A percentile compares a stretch with the other conserved stretches of the same genome.
These are phyloP conservation scores for Drosophila orena DNA, from an alignment of 1,140 invertebrate species.

Conservation along the genomic window DNA sequence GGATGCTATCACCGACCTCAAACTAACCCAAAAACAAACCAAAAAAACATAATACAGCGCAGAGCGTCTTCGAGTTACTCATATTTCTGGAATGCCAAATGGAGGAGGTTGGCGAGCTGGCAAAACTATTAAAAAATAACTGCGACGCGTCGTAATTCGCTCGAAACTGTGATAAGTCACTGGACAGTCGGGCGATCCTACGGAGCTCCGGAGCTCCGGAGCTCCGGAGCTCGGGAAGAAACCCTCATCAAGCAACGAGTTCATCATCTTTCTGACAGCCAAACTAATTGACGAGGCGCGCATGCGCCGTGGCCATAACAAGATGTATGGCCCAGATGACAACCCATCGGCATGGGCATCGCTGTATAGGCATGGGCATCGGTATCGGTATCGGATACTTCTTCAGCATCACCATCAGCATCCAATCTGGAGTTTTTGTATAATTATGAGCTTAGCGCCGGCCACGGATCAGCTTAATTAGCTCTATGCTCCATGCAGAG, in stretches of 20 bases:
- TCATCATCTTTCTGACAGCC: slow-evolving; percentile 85
- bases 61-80: slow-evolving; percentile 51
- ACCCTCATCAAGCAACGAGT: slow-evolving; percentile 84
- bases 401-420: slow-evolving; percentile 16
- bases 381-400: slow-evolving; percentile 11
- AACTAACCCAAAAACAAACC: slow-evolving; percentile 60
- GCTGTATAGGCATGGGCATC: slow-evolving; percentile 16
- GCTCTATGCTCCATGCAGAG: slow-evolving; percentile 54
- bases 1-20: slow-evolving; percentile 66
- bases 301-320: slow-evolving; percentile 76
- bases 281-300: slow-evolving; percentile 84
- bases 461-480: slow-evolving; percentile 68
- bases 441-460: slow-evolving; percentile 84
- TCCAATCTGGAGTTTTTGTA: slow-evolving; percentile 56
- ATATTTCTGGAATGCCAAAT: slow-evolving; percentile 73
- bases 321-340: slow-evolving; percentile 80
- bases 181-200: slow-evolving; percentile 55
- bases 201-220: too few relatives aligned
- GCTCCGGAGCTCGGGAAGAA: slow-evolving; percentile 30
- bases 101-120: slow-evolving; percentile 32
- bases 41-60: slow-evolving; percentile 33
- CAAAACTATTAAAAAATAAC: slow-evolving; percentile 76
- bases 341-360: slow-evolving; percentile 48
- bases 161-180: slow-evolving; percentile 82
- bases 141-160: slow-evolving; percentile 75